Evolutionary conservation across 2,113 vertebrate species (phyloP), one percentile per base, ranked within the genome.

Genomic region (Perca flavescens): DNA sequence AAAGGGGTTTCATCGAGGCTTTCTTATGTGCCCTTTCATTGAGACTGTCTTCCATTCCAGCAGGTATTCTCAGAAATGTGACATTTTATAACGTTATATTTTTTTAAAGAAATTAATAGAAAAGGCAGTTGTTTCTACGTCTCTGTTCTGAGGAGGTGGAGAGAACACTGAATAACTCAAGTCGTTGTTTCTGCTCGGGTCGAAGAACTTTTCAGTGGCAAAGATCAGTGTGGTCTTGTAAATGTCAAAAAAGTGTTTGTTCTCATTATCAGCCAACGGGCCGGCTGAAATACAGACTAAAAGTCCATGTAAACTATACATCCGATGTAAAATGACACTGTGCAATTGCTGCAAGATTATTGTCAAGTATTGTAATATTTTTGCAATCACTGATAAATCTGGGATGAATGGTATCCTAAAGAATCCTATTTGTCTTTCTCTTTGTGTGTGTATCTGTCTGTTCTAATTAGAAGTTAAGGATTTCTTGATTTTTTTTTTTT

Each of bases 331-430:
- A 67, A 56, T 76, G 7, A 50, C 8, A 58, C 8, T 47, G 16
- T 47, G 12, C 5, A 53, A n/a, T 52, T 67, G 8, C 22, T 82
- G 34, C 53, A 28, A 79, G 72, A 60, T 36, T 50, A 43, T 46
- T 80, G 15, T 62, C 49, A 75, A 43, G 17, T 36, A 21, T 52
- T 66, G 15, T 52, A 28, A 36, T 25, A 50, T 63, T 34, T 63
- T 68, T 53, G 2, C 34, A 21, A 36, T n/a, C 3, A 34, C 22
- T 50, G 10, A 72, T 49, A 28, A 54, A 60, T 46, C 17, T 47
- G 17, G 53, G 3, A 69, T 5, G 31, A 52, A 53, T 4, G 6
- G 17, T 25, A 70, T 58, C 12, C 2, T 6, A 4, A 58, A 14
- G 19, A 17, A 50, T 60, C n/a, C 19, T 0, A 8, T 46, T 56